Evolutionary conservation across 2,113 vertebrate species (phyloP).

Genomic region (Motacilla tschutschensis): DNA sequence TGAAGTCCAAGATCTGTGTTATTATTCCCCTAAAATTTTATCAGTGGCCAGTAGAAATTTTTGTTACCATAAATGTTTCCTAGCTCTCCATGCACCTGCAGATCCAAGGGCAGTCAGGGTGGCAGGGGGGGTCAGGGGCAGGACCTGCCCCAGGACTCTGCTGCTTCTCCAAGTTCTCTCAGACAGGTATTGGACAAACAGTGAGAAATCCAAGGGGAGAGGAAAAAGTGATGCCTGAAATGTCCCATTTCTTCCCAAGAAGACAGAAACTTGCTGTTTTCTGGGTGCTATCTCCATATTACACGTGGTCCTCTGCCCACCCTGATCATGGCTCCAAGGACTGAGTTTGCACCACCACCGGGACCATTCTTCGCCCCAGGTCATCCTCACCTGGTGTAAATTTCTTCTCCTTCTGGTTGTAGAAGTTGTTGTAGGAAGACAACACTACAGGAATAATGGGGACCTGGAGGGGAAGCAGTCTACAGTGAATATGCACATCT

Average conservation of each 20-base stretch:
- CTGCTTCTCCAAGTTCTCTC: not conserved
- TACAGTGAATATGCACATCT: not conserved
- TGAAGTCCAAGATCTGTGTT: not conserved
- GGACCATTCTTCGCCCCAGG: not conserved
- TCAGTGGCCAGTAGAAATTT: not conserved
- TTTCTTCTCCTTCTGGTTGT: constrained; percentile 71
- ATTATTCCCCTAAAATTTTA: not conserved
- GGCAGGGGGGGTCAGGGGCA: not conserved
- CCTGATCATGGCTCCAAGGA: not conserved
- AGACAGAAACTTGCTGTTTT: not conserved
- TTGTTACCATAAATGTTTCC: not conserved
- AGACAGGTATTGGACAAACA: not conserved
- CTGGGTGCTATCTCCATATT: not conserved
- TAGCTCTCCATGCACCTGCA: not conserved
- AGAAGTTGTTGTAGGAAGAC: constrained; percentile 75
- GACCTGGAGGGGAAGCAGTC: constrained; percentile 52
- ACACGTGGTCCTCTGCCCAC: not conserved
- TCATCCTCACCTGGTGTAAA: constrained; percentile 71
- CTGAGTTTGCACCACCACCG: not conserved
- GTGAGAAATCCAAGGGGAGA: not conserved
- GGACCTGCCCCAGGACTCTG: not conserved
- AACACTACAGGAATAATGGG: constrained; percentile 76
- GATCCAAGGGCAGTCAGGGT: not conserved
- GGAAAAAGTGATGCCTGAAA: not conserved
- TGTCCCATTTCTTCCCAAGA: not conserved